Evolutionary conservation across 1,140 invertebrate genomes (phyloP).

Genomic region (Zaprionus tsacasi): DNA sequence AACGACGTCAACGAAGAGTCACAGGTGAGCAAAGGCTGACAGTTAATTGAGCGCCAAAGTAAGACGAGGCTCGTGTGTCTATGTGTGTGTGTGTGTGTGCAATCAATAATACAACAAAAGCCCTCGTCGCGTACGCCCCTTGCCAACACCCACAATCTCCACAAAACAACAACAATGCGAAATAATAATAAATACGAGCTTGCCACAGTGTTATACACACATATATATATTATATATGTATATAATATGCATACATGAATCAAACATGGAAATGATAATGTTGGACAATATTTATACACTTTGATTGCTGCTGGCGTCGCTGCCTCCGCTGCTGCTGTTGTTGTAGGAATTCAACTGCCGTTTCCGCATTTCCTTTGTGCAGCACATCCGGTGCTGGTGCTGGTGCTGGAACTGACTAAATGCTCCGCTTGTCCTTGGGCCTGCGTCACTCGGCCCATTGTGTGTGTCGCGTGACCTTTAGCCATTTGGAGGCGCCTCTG

Average conservation of each 20-base stretch:
- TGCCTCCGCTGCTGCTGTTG: slow-evolving; percentile 6
- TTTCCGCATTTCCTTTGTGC: slow-evolving; percentile 60
- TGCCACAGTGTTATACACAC: not conserved
- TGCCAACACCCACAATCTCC: not conserved
- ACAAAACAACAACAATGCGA: slow-evolving; percentile 30
- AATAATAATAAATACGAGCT: slow-evolving; percentile 39
- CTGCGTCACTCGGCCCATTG: slow-evolving; percentile 44
- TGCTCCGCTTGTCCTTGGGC: slow-evolving; percentile 58
- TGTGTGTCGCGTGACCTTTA: slow-evolving; percentile 72
- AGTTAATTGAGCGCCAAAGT: slow-evolving; percentile 48
- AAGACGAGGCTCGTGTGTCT: not conserved
- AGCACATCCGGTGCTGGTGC: slow-evolving; percentile 24
- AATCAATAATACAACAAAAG: slow-evolving; percentile 54
- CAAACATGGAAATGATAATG: slow-evolving; percentile 34
- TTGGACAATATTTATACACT: slow-evolving; percentile 31
- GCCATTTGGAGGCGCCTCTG: slow-evolving; percentile 50
- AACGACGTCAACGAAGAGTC: slow-evolving; percentile 19
- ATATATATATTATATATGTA: slow-evolving; percentile 12
- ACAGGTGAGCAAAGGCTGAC: slow-evolving; percentile 39
- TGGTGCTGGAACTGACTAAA: not conserved
- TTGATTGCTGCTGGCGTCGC: slow-evolving; percentile 18
- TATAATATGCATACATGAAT: slow-evolving; percentile 4
- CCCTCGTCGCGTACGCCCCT: not conserved
- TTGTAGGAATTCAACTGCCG: slow-evolving; percentile 28
- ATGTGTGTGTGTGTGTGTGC: slow-evolving; percentile 11